Conservation (phyloP, 2,797 vertebrate genomes). For the Ambastaia sidthimunki region DNA sequence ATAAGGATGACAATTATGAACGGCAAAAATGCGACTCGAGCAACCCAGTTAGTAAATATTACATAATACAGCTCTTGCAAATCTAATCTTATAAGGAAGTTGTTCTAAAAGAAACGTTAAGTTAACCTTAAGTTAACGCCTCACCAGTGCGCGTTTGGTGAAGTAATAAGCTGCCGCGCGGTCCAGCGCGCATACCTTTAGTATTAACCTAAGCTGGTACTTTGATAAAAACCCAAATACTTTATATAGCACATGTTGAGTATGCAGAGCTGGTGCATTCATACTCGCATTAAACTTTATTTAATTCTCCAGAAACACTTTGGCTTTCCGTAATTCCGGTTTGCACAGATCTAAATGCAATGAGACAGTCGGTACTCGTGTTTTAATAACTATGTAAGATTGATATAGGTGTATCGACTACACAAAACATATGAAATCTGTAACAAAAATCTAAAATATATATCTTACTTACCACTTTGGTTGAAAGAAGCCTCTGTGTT, state of each 20-base stretch:
- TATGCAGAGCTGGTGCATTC: background rate
- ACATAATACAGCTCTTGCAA: background rate
- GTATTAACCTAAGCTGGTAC: background rate
- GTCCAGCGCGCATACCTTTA: constrained; percentile 1
- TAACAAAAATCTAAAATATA: constrained; percentile 24
- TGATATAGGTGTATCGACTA: background rate
- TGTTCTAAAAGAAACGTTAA: background rate
- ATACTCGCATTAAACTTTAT: background rate
- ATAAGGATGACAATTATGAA: background rate
- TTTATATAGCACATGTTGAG: constrained; percentile 27
- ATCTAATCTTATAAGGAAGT: background rate
- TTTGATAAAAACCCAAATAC: background rate
- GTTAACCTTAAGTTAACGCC: background rate
- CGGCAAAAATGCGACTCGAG: background rate
- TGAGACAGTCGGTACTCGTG: background rate
- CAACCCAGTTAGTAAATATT: background rate
- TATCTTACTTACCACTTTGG: constrained; percentile 49
- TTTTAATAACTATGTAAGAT: constrained; percentile 35
- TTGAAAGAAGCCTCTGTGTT: constrained; percentile 3
- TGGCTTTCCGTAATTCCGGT: background rate
- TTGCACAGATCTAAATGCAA: background rate
- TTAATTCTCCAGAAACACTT: background rate
- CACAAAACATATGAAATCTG: constrained; percentile 53
- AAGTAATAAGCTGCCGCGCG: constrained; percentile 3
- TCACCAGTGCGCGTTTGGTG: background rate